Base-by-base conservation (phyloP, 92 coral and sea anemone species). In the Porites cylindrica region DNA sequence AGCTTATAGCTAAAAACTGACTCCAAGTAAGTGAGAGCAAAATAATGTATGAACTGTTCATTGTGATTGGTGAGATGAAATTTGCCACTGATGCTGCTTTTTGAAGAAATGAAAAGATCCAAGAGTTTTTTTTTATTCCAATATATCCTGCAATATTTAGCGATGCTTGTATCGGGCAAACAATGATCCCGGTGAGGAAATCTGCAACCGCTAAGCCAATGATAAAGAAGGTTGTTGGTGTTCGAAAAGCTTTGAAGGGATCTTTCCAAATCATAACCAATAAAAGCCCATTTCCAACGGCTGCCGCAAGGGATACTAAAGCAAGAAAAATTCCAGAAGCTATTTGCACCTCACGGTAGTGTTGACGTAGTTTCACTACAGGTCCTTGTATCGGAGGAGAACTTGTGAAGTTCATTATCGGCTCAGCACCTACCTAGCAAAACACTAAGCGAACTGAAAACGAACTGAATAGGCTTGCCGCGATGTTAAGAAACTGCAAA, bases 231-330 rank as follows among this genome's bases (percentile, higher is more conserved):
- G 94, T 88, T 8, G 91, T 59, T 10, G 94, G 94, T 17, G 90
- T 78, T 13, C 94, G 89, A 58, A 91, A 84, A 7, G 92, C 12
- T 60, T 76, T 77, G 47, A 62, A 88, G 10, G 94, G 94, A 29
- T 91, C 91, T 73, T 64, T 79, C 92, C 94, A 91, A 29, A 91
- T 91, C n/a, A 90, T 89, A 6, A 91, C 26, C 1, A 91, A 53
- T 16, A 91, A 88, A 56, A 91, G 81, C 8, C 94, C 94, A 61
- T 91, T 91, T 16, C 90, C 94, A 10, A 88, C 16, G 2, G 65
- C 16, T 66, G 93, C 72, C 5, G 74, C 73, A 8, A 80, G 16
- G 6, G 93, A 85, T 32, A 90, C 32, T 8, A 64, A 47, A 74
- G 85, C 82, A 1, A 90, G 75, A 59, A 90, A 72, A 75, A 73